Conservation (phyloP, 2,113 vertebrate genomes). For the Motacilla alba region DNA sequence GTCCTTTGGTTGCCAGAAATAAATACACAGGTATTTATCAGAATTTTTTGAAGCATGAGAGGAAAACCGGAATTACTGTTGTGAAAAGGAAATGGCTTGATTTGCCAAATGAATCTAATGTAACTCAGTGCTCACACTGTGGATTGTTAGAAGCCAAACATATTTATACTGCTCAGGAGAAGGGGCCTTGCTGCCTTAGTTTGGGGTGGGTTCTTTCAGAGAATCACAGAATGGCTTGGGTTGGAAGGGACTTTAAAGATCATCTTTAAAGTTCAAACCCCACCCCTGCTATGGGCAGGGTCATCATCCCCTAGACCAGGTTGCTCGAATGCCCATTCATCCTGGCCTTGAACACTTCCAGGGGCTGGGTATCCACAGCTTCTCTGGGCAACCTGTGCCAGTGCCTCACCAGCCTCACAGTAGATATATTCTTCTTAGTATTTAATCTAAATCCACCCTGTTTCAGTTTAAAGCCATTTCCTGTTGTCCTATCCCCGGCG, state of each 20-base stretch:
- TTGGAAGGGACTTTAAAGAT: neutral
- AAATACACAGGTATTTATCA: neutral
- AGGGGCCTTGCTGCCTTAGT: neutral
- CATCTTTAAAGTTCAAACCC: neutral
- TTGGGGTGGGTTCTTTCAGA: neutral
- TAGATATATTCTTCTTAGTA: neutral
- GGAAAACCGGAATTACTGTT: neutral
- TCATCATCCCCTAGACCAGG: no score
- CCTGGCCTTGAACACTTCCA: neutral
- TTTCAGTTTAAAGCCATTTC: neutral
- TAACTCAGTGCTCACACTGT: neutral
- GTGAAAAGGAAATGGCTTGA: neutral
- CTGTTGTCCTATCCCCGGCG: rapidly evolving
- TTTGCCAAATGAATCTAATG: neutral
- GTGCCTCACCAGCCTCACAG: neutral
- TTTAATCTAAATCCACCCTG: neutral
- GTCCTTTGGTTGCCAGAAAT: neutral
- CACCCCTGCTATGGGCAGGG: neutral
- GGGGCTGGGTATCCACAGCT: neutral
- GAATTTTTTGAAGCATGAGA: neutral
- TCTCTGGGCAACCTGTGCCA: neutral
- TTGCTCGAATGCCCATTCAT: neutral
- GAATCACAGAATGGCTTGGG: neutral
- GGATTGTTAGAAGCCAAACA: neutral
- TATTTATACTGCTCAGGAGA: neutral